phyloP scores from a whole-genome alignment of 1,140 invertebrate species.

The Tenebrio molitor region DNA sequence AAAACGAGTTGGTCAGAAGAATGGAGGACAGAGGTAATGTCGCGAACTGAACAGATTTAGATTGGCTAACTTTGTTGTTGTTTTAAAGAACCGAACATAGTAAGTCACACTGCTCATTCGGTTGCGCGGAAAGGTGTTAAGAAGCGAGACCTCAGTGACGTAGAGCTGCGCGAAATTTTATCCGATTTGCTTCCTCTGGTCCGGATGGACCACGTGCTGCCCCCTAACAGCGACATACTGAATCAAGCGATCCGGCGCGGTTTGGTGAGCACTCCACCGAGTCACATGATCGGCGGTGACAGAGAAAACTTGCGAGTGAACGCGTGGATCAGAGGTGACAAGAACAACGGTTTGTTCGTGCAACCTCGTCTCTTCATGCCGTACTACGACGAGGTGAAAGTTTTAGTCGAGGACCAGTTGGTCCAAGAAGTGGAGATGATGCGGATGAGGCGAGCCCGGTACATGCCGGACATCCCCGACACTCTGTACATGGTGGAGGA shows the following conservation, averaged over 20 bases:
- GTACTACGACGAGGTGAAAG: conserved; percentile 95
- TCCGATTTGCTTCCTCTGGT: conserved; percentile 87
- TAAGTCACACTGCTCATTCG: conserved; percentile 93
- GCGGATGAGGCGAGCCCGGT: conserved; percentile 77
- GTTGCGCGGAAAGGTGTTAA: conserved; percentile 89
- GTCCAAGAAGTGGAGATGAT: conserved; percentile 84
- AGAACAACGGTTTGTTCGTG: conserved; percentile 86
- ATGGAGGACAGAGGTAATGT: conserved; percentile 83
- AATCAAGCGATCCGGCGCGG: conserved; percentile 85
- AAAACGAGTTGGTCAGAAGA: conserved; percentile 83
- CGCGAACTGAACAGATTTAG: not conserved
- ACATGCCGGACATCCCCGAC: conserved; percentile 88
- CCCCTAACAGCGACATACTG: conserved; percentile 86
- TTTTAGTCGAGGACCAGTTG: conserved; percentile 87
- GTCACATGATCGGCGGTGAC: conserved; percentile 87
- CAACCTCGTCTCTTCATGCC: conserved; percentile 92
- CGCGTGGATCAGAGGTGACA: conserved; percentile 86
- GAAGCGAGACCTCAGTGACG: conserved; percentile 87
- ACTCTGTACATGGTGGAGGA: conserved; percentile 94
- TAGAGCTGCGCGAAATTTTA: conserved; percentile 88
- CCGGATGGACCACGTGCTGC: conserved; percentile 90
- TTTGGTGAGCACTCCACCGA: conserved; percentile 86
- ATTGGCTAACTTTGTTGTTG: conserved; percentile 25
- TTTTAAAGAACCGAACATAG: conserved; percentile 86
- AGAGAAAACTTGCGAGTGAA: conserved; percentile 80